These are phyloP conservation scores for Drosophila diplacantha DNA, from an alignment of 2,888 invertebrate species.

Conservation along the genomic window DNA sequence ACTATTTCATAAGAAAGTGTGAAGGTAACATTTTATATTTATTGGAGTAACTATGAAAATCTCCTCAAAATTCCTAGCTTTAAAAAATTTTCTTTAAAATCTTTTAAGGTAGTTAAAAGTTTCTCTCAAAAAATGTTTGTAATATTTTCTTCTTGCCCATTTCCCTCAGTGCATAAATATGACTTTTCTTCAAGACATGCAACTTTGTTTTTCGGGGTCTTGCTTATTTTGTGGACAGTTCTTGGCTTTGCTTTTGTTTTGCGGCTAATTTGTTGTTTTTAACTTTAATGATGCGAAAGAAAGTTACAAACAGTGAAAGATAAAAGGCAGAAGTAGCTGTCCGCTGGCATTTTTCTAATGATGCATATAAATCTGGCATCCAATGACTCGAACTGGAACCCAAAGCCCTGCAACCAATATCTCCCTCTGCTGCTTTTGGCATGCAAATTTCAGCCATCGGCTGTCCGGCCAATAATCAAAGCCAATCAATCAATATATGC, in stretches of 20 bases:
- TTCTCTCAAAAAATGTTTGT: too few species aligned
- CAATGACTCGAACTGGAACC: constrained; percentile 12
- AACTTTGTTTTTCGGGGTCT: constrained; percentile 27
- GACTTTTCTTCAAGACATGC: constrained; percentile 29
- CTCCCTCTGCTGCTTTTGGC: constrained; percentile 21
- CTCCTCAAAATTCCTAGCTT: not conserved
- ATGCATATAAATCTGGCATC: constrained; percentile 44
- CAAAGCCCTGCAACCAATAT: constrained; percentile 32
- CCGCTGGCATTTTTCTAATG: constrained; percentile 58
- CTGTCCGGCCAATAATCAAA: constrained; percentile 33
- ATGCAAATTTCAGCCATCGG: constrained; percentile 38
- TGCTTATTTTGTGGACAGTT: constrained; percentile 36
- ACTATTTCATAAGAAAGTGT: not conserved
- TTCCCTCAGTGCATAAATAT: constrained; percentile 13
- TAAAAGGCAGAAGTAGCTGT: constrained; percentile 3
- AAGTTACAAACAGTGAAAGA: constrained; percentile 46
- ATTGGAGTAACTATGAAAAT: too few species aligned
- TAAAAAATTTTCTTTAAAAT: too few species aligned
- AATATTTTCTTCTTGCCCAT: too few species aligned
- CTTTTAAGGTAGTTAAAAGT: too few species aligned
- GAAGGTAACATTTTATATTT: too few species aligned
- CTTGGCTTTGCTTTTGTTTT: constrained; percentile 35
- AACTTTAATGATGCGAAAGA: constrained; percentile 70
- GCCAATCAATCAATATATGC: constrained; percentile 34
- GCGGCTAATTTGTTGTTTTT: constrained; percentile 36